phyloP scores from a whole-genome alignment of 2,888 invertebrate genomes.

The Lasioglossum zephyrum region DNA sequence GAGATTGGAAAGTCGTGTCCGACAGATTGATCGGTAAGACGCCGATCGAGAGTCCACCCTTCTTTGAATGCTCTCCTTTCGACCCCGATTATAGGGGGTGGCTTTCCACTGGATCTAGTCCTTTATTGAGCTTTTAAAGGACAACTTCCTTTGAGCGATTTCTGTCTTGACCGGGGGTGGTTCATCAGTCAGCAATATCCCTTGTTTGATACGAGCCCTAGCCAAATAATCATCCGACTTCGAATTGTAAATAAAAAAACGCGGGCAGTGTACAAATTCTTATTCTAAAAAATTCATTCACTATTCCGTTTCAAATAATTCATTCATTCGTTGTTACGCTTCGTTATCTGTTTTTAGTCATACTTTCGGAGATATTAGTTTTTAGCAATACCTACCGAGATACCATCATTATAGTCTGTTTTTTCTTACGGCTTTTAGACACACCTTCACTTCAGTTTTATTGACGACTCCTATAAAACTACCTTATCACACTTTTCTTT shows the following conservation, averaged over 20 bases:
- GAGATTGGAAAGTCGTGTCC: slow-evolving; percentile 58
- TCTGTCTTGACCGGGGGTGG: background rate
- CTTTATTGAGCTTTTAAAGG: slow-evolving; percentile 17
- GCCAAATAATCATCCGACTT: background rate
- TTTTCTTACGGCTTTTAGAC: too few relatives aligned
- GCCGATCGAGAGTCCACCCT: slow-evolving; percentile 27
- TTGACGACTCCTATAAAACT: too few relatives aligned
- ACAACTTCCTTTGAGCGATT: background rate
- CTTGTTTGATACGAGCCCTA: background rate
- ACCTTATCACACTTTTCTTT: background rate
- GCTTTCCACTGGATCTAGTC: too few relatives aligned
- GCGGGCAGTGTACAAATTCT: too few relatives aligned
- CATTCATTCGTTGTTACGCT: too few relatives aligned
- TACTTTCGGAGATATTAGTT: too few relatives aligned
- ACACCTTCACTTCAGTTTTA: too few relatives aligned
- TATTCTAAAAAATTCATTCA: too few relatives aligned
- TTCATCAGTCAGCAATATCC: background rate
- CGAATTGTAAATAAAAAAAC: background rate
- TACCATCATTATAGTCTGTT: background rate
- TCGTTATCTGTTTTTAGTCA: too few relatives aligned
- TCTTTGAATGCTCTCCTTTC: slow-evolving; percentile 27
- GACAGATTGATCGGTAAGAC: slow-evolving; percentile 50
- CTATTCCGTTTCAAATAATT: too few relatives aligned
- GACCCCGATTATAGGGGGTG: slow-evolving; percentile 21
- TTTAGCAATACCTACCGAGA: background rate